Base-by-base conservation (phyloP, 2,888 invertebrate species). In the Drosophila dives region DNA sequence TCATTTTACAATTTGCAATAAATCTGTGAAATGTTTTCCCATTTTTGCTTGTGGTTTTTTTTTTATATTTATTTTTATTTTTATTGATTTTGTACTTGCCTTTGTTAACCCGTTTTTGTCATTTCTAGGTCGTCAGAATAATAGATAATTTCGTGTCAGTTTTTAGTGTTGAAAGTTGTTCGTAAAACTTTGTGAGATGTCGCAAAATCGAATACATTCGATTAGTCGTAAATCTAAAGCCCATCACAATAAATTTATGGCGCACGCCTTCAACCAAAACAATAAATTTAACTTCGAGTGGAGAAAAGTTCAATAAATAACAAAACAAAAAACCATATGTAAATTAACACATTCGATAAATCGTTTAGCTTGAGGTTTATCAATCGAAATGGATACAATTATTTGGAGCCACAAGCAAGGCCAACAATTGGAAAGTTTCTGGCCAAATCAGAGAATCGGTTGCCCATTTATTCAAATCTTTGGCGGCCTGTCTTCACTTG, bases 331-430 rank as follows among this genome's bases (percentile, higher is more conserved):
- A 42, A 64, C 45, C 53, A 49, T 55, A 77, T 77, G 73, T 58
- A 64, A 77, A 77, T 74, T 29, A 59, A 64, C 17, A 38, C 63
- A 50, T 70, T 65, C 74, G 56, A 72, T 72, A 38, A 50, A 75
- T 75, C 34, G 69, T 29, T 68, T 38, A 68, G 50, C 42, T 36
- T 32, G 11, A 48, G 59, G 64, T 77, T 60, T 53, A 69, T 74
- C 74, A 74, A 53, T 77, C 62, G 34, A 33, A 60, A 54, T 26
- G 65, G 65, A 51, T 63, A 55, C 56, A 64, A 45, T 59, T 58
- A 59, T 29, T 62, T 45, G 61, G 51, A 45, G 42, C 56, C 20
- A 17, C 10, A 32, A 50, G 8, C 66, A 66, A 66, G 66, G 64
- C 50, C 50, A 60, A 20, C 32, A 45, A 15, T 34, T 51, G 38